These are phyloP conservation scores for Dolichomitus sp. DNA, from an alignment of 2,888 invertebrate genomes.

Conservation along the genomic window DNA sequence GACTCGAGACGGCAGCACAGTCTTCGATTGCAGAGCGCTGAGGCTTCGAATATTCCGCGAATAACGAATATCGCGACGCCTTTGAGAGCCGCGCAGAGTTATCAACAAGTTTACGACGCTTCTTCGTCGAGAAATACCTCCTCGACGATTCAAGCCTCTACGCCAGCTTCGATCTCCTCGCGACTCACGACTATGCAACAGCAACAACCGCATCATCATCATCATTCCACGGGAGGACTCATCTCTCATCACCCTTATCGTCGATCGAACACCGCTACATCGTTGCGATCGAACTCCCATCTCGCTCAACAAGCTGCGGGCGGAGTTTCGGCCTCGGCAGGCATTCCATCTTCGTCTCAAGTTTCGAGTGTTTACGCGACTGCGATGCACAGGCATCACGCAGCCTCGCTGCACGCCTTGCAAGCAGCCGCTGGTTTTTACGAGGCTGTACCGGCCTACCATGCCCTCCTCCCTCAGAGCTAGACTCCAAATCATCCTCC, in stretches of 20 bases:
- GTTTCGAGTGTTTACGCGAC: slow-evolving; percentile 81
- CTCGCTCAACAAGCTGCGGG: slow-evolving; percentile 72
- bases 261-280: slow-evolving; percentile 63
- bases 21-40: slow-evolving; percentile 68
- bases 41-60: slow-evolving; percentile 61
- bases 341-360: slow-evolving; percentile 66
- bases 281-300: slow-evolving; percentile 73
- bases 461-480: slow-evolving; percentile 82
- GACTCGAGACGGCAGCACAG: slow-evolving; percentile 73
- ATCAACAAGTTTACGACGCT: slow-evolving; percentile 66
- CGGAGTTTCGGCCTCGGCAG: slow-evolving; percentile 66
- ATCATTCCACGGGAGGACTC: slow-evolving; percentile 64
- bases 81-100: slow-evolving; percentile 58
- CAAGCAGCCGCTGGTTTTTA: slow-evolving; percentile 81
- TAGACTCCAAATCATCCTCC: slow-evolving; percentile 69
- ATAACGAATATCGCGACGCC: slow-evolving; percentile 59
- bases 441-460: slow-evolving; percentile 82
- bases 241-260: slow-evolving; percentile 71
- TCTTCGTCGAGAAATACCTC: slow-evolving; percentile 31
- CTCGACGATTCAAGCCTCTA: slow-evolving; percentile 71
- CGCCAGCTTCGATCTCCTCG: slow-evolving; percentile 73
- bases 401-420: slow-evolving; percentile 79
- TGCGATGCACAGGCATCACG: slow-evolving; percentile 82
- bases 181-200: slow-evolving; percentile 48
- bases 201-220: slow-evolving; percentile 46